phyloP scores from a whole-genome alignment of 2,888 invertebrate species.

The Polietes domitor region DNA sequence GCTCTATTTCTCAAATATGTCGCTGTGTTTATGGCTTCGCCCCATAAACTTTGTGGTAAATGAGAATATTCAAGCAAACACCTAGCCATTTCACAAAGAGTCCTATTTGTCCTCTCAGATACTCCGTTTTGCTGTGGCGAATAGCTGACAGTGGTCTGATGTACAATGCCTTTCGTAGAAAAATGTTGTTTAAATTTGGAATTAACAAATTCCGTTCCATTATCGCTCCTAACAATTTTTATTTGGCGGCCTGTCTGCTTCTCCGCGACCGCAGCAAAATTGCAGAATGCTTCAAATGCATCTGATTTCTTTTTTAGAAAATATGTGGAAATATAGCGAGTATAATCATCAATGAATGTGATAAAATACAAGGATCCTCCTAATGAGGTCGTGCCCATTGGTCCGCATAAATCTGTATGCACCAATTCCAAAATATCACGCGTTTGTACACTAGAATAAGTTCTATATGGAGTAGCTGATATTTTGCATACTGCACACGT shows the following conservation, averaged over 20 bases:
- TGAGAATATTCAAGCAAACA: not conserved
- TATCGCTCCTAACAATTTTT: too few relatives aligned
- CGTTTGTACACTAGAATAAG: slow-evolving; percentile 9
- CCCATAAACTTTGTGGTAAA: slow-evolving; percentile 6
- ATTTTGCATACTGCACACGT: slow-evolving; percentile 55
- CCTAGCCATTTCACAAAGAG: not conserved
- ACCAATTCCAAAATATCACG: slow-evolving; percentile 22
- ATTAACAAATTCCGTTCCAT: too few relatives aligned
- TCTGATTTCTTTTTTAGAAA: slow-evolving; percentile 46
- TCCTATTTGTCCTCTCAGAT: too few relatives aligned
- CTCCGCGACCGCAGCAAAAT: too few relatives aligned
- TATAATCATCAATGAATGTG: slow-evolving; percentile 41
- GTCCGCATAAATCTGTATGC: slow-evolving; percentile 43
- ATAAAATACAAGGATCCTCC: slow-evolving; percentile 37
- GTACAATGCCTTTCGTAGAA: slow-evolving; percentile 29
- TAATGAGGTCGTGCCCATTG: slow-evolving; percentile 30
- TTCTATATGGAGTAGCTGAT: slow-evolving; percentile 32
- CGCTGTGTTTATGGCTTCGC: not conserved
- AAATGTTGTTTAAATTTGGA: slow-evolving; percentile 30
- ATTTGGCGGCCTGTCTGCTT: too few relatives aligned
- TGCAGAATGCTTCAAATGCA: too few relatives aligned
- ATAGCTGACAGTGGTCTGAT: too few relatives aligned
- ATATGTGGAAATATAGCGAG: slow-evolving; percentile 24
- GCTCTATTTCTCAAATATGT: not conserved
- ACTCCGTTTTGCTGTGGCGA: too few relatives aligned